These are phyloP conservation scores for Onychomys arenicola DNA, from an alignment of 2,797 vertebrate genomes.

Conservation along the genomic window DNA sequence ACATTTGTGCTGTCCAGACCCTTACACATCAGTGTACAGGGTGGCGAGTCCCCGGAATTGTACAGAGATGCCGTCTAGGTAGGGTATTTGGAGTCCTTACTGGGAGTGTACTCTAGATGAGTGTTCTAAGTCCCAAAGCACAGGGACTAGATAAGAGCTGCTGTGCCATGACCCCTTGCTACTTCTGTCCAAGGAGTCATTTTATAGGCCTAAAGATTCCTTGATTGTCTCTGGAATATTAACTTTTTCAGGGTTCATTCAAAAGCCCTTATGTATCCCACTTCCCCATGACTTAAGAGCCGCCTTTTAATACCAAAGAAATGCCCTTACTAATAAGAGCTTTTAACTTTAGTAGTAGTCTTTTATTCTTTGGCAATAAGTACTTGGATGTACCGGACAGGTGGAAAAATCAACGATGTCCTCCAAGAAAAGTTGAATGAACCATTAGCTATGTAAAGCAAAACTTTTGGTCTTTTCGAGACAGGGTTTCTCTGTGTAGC, in stretches of 20 bases:
- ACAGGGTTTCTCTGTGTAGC: too few species aligned
- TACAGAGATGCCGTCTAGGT: background rate
- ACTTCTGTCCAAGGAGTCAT: background rate
- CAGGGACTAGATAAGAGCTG: background rate
- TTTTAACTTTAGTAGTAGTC: background rate
- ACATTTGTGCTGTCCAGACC: background rate
- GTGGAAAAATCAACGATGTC: slow-evolving; percentile 5
- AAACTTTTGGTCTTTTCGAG: background rate
- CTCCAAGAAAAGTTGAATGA: slow-evolving; percentile 45
- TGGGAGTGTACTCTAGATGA: background rate
- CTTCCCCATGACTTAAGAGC: background rate
- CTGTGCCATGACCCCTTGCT: background rate
- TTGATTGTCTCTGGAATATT: background rate
- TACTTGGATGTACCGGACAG: background rate
- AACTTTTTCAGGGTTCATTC: background rate
- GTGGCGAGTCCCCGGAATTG: too few species aligned
- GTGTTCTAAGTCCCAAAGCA: background rate
- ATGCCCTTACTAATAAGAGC: background rate
- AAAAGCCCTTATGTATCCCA: background rate
- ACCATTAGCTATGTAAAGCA: background rate
- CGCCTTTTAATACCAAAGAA: background rate
- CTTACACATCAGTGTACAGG: too few species aligned
- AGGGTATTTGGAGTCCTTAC: background rate
- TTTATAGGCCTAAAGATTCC: background rate
- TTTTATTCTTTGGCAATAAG: slow-evolving; percentile 12